Base-by-base conservation (phyloP, 1,140 invertebrate genomes). In the Drosophila gunungcola region DNA sequence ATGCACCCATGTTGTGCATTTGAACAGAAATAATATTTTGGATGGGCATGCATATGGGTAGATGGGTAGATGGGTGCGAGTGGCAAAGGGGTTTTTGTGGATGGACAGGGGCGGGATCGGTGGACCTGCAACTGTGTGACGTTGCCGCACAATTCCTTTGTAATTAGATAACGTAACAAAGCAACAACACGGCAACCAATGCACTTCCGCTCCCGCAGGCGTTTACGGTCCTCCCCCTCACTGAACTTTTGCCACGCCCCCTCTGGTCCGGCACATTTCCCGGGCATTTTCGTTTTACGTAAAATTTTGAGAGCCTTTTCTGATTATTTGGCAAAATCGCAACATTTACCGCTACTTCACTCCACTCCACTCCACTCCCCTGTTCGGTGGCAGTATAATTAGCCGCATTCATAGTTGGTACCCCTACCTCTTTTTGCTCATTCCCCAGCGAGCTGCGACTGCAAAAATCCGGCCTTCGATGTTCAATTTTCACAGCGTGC, bases 311-410 rank as follows among this genome's bases (percentile, higher is more conserved):
- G 64, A 83, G 84, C 67, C 68, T 88, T 89, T 88, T 88, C 80
- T 89, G 83, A 88, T 88, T 88, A 89, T 88, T 88, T 89, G 78
- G 83, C 83, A 88, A 80, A 89, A 89, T 83, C 65, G 84, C 49
- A 82, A 65, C 82, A 75, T 78, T 88, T 88, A 78, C 78, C 78
- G 74, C 77, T 64, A 21, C 16, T 21, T 1, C 16, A 21, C 16
- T 21, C 16, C 16, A 21, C 16, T 21, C 16, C 16, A 21, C 4
- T 10, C 49, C 9, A 4, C 7, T 25, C 45, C 29, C 29, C 13
- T 34, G 58, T 34, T 42, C 65, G 54, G 56, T 67, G 74, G 57
- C 64, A 77, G 51, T 46, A 82, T 85, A 85, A 85, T 85, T 88
- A 88, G 82, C 64, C 73, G 36, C 51, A 73, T 27, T 57, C n/a